Conservation (phyloP, 2,797 vertebrate genomes). For the Linurgus olivaceus region DNA sequence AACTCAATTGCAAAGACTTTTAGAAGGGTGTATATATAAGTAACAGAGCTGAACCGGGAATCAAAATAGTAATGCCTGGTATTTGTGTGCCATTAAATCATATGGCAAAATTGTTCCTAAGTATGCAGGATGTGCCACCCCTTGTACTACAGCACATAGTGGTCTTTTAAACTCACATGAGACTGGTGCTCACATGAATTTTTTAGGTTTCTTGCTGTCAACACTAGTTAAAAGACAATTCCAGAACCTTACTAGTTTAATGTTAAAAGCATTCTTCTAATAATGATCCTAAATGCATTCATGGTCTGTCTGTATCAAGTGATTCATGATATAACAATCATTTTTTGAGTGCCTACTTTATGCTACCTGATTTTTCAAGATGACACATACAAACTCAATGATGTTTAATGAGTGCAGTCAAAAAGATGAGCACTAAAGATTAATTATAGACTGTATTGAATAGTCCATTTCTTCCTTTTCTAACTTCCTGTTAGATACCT, state of each 20-base stretch:
- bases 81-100: background rate
- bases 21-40: background rate
- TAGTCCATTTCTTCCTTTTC: background rate
- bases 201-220: background rate
- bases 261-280: background rate
- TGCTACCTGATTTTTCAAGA: slow-evolving; percentile 41
- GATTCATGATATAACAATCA: slow-evolving; percentile 3
- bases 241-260: background rate
- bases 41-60: background rate
- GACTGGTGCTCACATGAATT: background rate
- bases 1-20: background rate
- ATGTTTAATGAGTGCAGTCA: background rate
- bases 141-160: fast-evolving
- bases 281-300: background rate
- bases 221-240: background rate
- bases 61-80: background rate
- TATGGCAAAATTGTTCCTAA: background rate
- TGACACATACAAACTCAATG: background rate
- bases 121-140: fast-evolving
- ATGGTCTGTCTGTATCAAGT: background rate
- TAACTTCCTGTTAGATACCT: background rate
- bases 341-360: slow-evolving; percentile 7
- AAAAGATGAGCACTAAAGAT: background rate
- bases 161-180: background rate
- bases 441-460: background rate